Base-by-base conservation (phyloP, 2,797 vertebrate species). In the Hyperoplus immaculatus region DNA sequence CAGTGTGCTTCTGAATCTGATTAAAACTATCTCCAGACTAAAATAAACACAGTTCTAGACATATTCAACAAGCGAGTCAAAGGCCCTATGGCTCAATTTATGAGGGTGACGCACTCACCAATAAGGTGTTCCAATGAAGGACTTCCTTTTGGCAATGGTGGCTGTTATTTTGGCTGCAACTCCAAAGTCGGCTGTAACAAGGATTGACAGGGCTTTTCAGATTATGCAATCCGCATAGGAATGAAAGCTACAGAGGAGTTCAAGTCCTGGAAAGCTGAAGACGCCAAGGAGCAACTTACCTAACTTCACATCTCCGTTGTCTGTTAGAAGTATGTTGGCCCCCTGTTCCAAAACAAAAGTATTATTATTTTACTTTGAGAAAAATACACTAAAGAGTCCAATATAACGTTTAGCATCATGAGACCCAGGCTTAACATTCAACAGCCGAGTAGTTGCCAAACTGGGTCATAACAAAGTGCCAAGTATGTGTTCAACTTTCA, bases 81-180 rank as follows among this genome's bases (percentile, higher is more conserved):
- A 68, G 64, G 66, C 41, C 50, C 11, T 64, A 11, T 6, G 56
- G 18, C 46, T 64, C 16, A 38, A 65, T 51, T 43, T 4, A 50
- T 21, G 13, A 59, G 0, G 38, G 46, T 21, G 47, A 69, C 65
- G 71, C 56, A 87, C 92, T 97, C 92, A 99, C 98, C 98, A 99
- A 83, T 99, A 99, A 85, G 98, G 98, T 8, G 98, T 99, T 90
- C 98, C 98, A 65, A 99, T 99, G 82, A 99, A 99, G 29, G 98
- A 99, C 91, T 99, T 99, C 89, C 98, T 97, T 90, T 99, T 99
- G 53, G 98, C 98, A 80, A 99, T 99, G 61, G 98, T 99, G 76
- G 98, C 98, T 61, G 98, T 99, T 93, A 99, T 99, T 96, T 99
- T 99, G 90, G 98, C 98, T 68, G 98, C 98, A 4, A 99, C 98